These are phyloP conservation scores for Pagetopsis macropterus DNA, from an alignment of 2,797 vertebrate genomes.

Conservation along the genomic window DNA sequence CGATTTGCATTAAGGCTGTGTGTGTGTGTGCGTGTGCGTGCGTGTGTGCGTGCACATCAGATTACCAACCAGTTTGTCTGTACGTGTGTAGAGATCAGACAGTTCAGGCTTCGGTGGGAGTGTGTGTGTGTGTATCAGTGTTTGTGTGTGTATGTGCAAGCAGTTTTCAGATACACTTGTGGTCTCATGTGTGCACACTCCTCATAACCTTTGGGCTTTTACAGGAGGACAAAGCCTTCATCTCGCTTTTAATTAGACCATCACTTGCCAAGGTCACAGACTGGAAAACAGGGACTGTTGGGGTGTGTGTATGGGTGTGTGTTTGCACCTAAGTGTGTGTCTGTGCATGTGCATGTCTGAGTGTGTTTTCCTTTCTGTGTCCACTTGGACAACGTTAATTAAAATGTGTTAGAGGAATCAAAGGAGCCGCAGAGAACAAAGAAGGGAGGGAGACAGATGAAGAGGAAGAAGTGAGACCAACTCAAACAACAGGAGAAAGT, in stretches of 20 bases:
- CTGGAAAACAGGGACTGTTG: conserved; percentile 15
- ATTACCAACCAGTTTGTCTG: background rate
- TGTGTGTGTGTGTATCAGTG: conserved; percentile 1
- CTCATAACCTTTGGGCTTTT: conserved; percentile 55
- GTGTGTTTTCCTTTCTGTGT: conserved; percentile 45
- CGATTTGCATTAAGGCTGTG: conserved; percentile 26
- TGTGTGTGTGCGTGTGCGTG: conserved; percentile 1
- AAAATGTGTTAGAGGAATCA: conserved; percentile 67
- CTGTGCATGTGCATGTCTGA: conserved; percentile 12
- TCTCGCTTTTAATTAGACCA: conserved; percentile 80
- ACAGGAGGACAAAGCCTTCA: conserved; percentile 60
- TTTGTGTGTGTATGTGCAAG: conserved; percentile 11
- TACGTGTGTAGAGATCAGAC: conserved; percentile 28
- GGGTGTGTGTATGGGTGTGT: conserved; percentile 11
- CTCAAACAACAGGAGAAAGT: conserved; percentile 5
- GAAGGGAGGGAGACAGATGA: conserved; percentile 3
- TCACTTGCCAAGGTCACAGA: conserved; percentile 72
- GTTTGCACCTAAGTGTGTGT: conserved; percentile 4
- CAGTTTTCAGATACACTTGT: conserved; percentile 32
- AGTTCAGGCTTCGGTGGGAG: conserved; percentile 11
- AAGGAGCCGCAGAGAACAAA: conserved; percentile 50
- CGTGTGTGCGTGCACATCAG: background rate
- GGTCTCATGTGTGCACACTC: conserved; percentile 32
- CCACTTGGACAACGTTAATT: conserved; percentile 73
- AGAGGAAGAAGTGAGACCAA: background rate